These are phyloP conservation scores for Drosophila serrata DNA, from an alignment of 1,140 invertebrate species.

Conservation along the genomic window DNA sequence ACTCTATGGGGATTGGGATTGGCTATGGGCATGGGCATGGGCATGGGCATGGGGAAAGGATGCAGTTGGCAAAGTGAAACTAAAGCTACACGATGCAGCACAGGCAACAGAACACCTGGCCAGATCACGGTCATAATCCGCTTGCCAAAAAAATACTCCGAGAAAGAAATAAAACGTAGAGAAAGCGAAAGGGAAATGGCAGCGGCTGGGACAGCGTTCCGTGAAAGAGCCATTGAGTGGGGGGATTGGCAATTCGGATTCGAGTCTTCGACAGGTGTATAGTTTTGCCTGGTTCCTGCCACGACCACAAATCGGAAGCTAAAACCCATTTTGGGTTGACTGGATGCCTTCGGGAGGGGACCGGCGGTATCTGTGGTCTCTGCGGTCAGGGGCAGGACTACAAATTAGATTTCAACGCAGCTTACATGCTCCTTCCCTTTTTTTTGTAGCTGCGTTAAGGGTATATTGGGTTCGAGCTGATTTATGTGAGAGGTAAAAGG, in stretches of 20 bases:
- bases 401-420: slow-evolving; percentile 80
- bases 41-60: slow-evolving; percentile 24
- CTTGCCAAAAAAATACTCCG: slow-evolving; percentile 51
- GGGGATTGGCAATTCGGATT: slow-evolving; percentile 19
- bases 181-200: slow-evolving; percentile 6
- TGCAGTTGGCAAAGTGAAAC: slow-evolving; percentile 78
- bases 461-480: slow-evolving; percentile 4
- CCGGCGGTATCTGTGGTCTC: slow-evolving; percentile 9
- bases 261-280: slow-evolving; percentile 43
- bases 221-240: slow-evolving; percentile 41
- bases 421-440: slow-evolving; percentile 53
- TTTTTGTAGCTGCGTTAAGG: neutral
- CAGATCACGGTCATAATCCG: slow-evolving; percentile 82
- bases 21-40: slow-evolving; percentile 27
- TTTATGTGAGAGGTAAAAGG: neutral
- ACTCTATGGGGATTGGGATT: neutral
- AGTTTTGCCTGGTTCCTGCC: slow-evolving; percentile 39
- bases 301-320: slow-evolving; percentile 72
- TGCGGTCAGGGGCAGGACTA: slow-evolving; percentile 44
- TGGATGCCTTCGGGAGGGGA: slow-evolving; percentile 24
- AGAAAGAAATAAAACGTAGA: slow-evolving; percentile 24
- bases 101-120: slow-evolving; percentile 56
- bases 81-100: slow-evolving; percentile 56
- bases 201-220: slow-evolving; percentile 34
- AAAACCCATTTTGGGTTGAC: slow-evolving; percentile 72